Evolutionary conservation across 2,113 vertebrate species (phyloP).

Genomic region (Synodontis membranacea): DNA sequence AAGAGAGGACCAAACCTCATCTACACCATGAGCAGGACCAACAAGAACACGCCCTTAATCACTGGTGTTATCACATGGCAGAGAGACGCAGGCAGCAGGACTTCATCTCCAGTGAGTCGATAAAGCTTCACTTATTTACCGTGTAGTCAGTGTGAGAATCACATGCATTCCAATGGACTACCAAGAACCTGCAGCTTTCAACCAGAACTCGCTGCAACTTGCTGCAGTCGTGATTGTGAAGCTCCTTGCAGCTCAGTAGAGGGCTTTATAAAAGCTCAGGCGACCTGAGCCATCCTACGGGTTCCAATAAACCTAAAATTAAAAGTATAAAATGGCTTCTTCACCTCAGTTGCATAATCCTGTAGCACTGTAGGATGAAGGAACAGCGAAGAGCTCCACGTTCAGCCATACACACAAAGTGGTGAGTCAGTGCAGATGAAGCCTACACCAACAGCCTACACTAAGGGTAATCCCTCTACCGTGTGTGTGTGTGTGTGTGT

Average conservation of each 20-base stretch:
- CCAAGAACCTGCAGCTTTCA: background rate
- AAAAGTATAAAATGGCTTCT: background rate
- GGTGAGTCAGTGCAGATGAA: conserved; percentile 8
- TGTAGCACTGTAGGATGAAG: background rate
- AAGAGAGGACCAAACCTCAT: background rate
- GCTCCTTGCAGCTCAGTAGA: background rate
- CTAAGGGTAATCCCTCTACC: conserved; percentile 24
- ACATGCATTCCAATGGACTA: background rate
- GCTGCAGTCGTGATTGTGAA: background rate
- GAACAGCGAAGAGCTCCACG: background rate
- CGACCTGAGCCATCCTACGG: background rate
- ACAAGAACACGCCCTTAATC: conserved; percentile 78
- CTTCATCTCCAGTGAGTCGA: conserved; percentile 77
- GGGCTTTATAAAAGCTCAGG: background rate
- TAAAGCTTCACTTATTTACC: background rate
- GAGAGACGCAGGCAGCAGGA: conserved; percentile 78
- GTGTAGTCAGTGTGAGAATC: background rate
- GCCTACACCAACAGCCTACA: conserved; percentile 10
- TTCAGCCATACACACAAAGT: background rate
- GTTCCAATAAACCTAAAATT: background rate
- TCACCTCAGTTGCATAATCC: background rate
- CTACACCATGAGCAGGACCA: conserved; percentile 47
- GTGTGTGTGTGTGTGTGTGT: background rate
- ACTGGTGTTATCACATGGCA: conserved; percentile 79
- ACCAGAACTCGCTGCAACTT: background rate